Base-by-base conservation (phyloP, 2,888 invertebrate genomes). In the Phoenoteleia sp. region DNA sequence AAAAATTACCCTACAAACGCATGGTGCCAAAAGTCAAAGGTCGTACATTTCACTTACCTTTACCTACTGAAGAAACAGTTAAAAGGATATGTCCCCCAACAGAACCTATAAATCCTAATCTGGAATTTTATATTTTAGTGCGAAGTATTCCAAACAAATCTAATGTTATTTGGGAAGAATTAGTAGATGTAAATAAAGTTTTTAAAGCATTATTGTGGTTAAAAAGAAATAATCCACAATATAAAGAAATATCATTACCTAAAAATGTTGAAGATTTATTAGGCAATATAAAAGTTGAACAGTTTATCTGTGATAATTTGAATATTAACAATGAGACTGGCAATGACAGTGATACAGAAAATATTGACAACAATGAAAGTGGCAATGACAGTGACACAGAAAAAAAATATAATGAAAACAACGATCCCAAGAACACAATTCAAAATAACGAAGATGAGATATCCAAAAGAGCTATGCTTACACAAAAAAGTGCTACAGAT, bases 61-160 rank as follows among this genome's bases (percentile, higher is more conserved):
- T 92, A n/a, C 91, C 92, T 1, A n/a, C 89, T 4, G 89, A 92
- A 86, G 87, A 89, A 87, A 92, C 91, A 1, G 64, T 91, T 11
- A 87, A 88, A 84, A 92, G 91, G 86, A 75, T 93, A 11, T 89
- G 89, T 23, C 77, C 72, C 36, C 72, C 87, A 3, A 85, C 85
- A 19, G 87, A 89, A 15, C 87, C 91, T 4, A 69, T 92, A 23
- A 88, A 89, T 77, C 19, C 3, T 15, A 83, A 91, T 71, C 90
- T 89, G 47, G 91, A 91, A 84, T 49, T 92, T 5, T 91, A 84
- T 77, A 90, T 92, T 80, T 62, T 91, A 21, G 88, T 92, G 0
- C 88, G 91, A 56, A 83, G 91, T 45, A 74, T 88, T 27, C 91
- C 90, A 49, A 92, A 82, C 19, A 90, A 90, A 71, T 45, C 29